Conservation (phyloP, 2,797 vertebrate genomes). For the Meriones psammophilus region DNA sequence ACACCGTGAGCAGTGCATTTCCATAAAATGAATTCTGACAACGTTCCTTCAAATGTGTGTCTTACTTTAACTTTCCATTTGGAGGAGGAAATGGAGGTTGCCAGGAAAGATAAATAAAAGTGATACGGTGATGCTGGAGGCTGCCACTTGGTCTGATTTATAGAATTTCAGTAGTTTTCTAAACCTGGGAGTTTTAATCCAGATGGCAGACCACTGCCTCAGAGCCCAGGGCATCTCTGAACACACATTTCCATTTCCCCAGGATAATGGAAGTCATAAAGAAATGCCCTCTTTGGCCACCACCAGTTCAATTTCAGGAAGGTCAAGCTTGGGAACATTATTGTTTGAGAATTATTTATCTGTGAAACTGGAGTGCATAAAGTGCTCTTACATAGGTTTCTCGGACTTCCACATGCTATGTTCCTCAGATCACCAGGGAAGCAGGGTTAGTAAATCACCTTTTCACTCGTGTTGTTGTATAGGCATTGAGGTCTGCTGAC, state of each 20-base stretch:
- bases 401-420: fast-evolving
- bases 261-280: not conserved
- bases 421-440: not conserved
- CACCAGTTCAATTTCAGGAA: not conserved
- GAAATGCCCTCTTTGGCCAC: not conserved
- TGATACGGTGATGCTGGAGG: slow-evolving; percentile 46
- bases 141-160: slow-evolving; percentile 57
- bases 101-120: slow-evolving; percentile 74
- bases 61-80: slow-evolving; percentile 83
- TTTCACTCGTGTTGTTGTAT: not conserved
- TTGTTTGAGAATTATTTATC: not conserved
- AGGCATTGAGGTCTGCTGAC: not conserved
- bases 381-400: too few species aligned
- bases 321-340: not conserved
- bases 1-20: slow-evolving; percentile 68
- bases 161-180: not conserved
- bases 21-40: slow-evolving; percentile 84
- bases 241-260: not conserved
- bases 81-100: slow-evolving; percentile 79
- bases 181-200: not conserved
- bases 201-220: fast-evolving
- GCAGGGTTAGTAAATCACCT: too few species aligned
- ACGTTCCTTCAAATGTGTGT: slow-evolving; percentile 79
- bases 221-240: not conserved
- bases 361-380: not conserved